Conservation (phyloP, 2,113 vertebrate genomes). For the Hypocryptadius cinnamomeus region DNA sequence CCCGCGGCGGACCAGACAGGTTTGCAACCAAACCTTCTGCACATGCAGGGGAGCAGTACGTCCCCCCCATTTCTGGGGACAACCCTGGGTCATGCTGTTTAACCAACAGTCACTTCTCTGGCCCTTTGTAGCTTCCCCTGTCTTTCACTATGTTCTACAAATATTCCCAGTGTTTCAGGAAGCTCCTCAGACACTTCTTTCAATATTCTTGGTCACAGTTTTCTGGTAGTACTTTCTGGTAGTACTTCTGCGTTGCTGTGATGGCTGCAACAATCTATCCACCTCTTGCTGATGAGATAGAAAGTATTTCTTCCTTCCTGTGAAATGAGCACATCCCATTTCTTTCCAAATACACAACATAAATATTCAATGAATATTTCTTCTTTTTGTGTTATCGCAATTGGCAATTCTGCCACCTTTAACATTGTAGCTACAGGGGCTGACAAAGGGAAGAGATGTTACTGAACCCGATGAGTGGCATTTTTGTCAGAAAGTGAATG, state of each 20-base stretch:
- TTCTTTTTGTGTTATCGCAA: not conserved
- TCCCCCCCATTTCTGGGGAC: not conserved
- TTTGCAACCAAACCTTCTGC: not conserved
- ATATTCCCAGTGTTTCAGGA: not conserved
- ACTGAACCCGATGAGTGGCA: not conserved
- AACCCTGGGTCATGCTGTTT: not conserved
- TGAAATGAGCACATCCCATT: not conserved
- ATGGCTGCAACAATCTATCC: not conserved
- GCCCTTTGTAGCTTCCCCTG: not conserved
- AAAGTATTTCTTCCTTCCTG: not conserved
- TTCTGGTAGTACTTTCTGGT: not conserved
- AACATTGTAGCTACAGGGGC: not conserved
- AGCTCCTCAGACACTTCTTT: not conserved
- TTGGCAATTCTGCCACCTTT: not conserved
- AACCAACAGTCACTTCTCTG: not conserved
- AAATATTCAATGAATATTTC: not conserved
- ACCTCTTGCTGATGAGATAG: not conserved
- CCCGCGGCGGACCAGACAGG: rapidly evolving
- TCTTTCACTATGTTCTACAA: not conserved
- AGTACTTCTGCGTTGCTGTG: not conserved
- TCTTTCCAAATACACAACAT: not conserved
- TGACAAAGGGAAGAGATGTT: not conserved
- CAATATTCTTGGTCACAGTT: not conserved
- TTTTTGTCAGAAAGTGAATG: not conserved
- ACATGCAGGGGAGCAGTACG: rapidly evolving